Evolutionary conservation across 2,797 vertebrate genomes (phyloP).

Genomic region (Thalassophryne amazonica): DNA sequence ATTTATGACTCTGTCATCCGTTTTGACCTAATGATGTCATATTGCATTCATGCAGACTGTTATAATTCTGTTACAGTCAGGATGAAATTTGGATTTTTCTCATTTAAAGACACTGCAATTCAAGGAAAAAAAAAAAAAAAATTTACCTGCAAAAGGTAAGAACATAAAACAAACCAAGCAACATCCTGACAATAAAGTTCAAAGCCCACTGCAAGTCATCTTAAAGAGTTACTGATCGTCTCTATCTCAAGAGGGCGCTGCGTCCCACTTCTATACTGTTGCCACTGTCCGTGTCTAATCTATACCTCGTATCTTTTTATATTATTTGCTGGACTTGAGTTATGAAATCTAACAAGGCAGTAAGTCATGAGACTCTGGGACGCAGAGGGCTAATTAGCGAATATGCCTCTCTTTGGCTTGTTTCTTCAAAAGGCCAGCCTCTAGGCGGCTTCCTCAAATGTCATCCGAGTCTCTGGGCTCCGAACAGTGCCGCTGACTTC

Average conservation of each 20-base stretch:
- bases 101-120: no score
- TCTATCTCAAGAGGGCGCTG: no score
- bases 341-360: slow-evolving; percentile 64
- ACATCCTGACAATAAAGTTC: not conserved
- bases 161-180: not conserved
- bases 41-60: slow-evolving; percentile 15
- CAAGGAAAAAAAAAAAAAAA: no score
- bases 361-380: slow-evolving; percentile 53
- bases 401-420: slow-evolving; percentile 52
- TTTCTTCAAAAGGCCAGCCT: slow-evolving; percentile 72
- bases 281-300: slow-evolving; percentile 24
- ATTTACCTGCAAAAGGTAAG: no score
- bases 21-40: slow-evolving; percentile 4
- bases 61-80: slow-evolving; percentile 41
- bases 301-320: slow-evolving; percentile 40
- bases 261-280: not conserved
- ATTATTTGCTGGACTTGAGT: slow-evolving; percentile 58
- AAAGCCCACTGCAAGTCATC: not conserved
- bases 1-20: no score
- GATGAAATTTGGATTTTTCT: slow-evolving; percentile 34
- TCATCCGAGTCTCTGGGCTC: slow-evolving; percentile 69
- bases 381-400: slow-evolving; percentile 69
- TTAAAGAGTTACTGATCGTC: no score
- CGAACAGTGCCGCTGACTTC: slow-evolving; percentile 40
- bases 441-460: slow-evolving; percentile 68